Percentiles rank a stretch among this genome's conserved stretches.
Conservation (phyloP, 2,888 invertebrate genomes). For the Andrena fulva region DNA sequence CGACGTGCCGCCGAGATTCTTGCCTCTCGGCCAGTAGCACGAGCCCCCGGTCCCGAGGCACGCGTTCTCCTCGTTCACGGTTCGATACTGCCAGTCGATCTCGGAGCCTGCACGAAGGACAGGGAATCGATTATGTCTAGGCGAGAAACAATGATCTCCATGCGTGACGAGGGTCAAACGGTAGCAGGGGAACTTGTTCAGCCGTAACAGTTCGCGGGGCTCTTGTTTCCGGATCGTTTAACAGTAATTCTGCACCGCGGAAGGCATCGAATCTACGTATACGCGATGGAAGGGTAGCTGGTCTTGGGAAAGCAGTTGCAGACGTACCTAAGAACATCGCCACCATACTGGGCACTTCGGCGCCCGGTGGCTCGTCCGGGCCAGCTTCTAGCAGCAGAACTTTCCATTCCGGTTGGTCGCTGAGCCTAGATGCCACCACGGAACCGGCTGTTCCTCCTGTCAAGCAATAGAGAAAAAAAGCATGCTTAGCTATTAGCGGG, state of each 20-base stretch:
- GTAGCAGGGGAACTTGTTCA: neutral
- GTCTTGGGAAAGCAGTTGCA: too few species aligned
- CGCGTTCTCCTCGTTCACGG: constrained; percentile 88
- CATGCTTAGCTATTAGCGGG: neutral
- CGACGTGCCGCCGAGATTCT: constrained; percentile 90
- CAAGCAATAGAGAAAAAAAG: neutral
- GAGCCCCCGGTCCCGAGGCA: constrained; percentile 85
- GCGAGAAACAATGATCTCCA: neutral
- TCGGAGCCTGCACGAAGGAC: constrained; percentile 81
- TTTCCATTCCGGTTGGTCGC: constrained; percentile 89
- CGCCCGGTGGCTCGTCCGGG: constrained; percentile 89
- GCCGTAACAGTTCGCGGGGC: too few species aligned
- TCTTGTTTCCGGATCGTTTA: too few species aligned
- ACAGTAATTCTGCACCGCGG: too few species aligned
- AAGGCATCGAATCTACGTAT: too few species aligned
- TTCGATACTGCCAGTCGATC: constrained; percentile 90
- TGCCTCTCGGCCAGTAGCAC: constrained; percentile 90
- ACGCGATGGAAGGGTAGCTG: too few species aligned
- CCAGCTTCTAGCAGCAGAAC: constrained; percentile 91
- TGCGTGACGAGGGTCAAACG: neutral
- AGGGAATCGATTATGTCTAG: neutral
- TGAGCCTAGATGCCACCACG: constrained; percentile 88
- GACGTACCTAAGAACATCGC: constrained; percentile 87
- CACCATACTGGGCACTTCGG: constrained; percentile 89
- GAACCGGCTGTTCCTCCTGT: constrained; percentile 88